These are phyloP conservation scores for Pyrocephalus nanus DNA, from an alignment of 2,797 vertebrate species.

Conservation along the genomic window DNA sequence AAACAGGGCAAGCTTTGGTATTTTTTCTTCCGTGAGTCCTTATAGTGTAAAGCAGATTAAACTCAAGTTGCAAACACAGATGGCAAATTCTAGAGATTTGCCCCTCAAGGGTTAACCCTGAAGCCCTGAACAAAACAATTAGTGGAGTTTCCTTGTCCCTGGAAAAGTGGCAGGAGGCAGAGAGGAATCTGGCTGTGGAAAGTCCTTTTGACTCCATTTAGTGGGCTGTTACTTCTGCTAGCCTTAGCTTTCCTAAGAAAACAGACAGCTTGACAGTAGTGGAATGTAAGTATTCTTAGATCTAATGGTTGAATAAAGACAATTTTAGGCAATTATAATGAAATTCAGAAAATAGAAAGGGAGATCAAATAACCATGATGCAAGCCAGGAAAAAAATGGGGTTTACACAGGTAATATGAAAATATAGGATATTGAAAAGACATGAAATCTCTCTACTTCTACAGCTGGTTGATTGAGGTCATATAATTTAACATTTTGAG, in stretches of 20 bases:
- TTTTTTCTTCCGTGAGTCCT: not conserved
- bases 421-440: not conserved
- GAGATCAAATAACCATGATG: not conserved
- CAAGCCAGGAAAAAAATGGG: not conserved
- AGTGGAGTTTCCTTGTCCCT: not conserved
- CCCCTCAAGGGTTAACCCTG: not conserved
- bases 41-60: not conserved
- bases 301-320: not conserved
- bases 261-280: not conserved
- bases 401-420: not conserved
- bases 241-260: not conserved
- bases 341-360: not conserved
- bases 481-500: not conserved
- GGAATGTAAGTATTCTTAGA: not conserved
- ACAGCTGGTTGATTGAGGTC: not conserved
- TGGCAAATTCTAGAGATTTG: not conserved
- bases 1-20: not conserved
- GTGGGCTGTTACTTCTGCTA: not conserved
- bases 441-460: not conserved
- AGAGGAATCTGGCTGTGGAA: not conserved
- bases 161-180: not conserved
- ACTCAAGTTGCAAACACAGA: not conserved
- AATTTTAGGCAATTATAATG: not conserved
- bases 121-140: not conserved
- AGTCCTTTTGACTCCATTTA: not conserved